Base-by-base conservation (phyloP, 1,140 invertebrate genomes). In the Diorhabda carinulata region DNA sequence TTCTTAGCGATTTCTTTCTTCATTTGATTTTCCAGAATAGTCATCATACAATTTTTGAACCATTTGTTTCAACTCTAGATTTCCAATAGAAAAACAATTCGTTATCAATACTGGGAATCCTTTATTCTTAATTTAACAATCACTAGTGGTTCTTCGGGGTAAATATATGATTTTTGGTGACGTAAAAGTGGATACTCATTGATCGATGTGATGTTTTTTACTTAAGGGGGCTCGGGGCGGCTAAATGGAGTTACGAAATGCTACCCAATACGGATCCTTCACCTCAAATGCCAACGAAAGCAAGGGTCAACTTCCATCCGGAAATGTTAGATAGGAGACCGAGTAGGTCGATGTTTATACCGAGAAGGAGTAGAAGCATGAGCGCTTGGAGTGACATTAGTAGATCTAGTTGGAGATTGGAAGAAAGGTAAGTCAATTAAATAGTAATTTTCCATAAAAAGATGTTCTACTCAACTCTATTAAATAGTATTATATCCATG, bases 371-470 rank as follows among this genome's bases (percentile, higher is more conserved):
- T 77, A 76, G 89, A n/a, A 92, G 90, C 69, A 91, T 93, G 91
- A 92, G 91, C 76, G 91, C 90, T 3, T 92, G 91, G 91, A 92
- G 90, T 78, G 91, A 92, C 77, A 87, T 92, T 77, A 92, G 90
- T 72, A 85, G 90, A 59, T 91, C 90, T 64, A 92, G 90, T 74
- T 91, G 91, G 83, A 87, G 88, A 75, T 86, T 92, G 74, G 91
- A 93, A 76, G 91, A 93, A 81, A 90, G 91, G 91, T 92, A 78
- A 85, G 81, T 77, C n/a, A 6, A 52, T 6, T 52, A 2, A 52
- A 52, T 5, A 8, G 8, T 8, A 47, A 47, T 52, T 6, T 52
- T 52, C 8, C 45, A 9, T 52, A 52, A 2, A 9, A 52, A 52
- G 2, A 25, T 25, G 25, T 25, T 25, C 25, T 25, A 25, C 25